Conservation (phyloP, 2,888 invertebrate species). For the Drosophila pullipes region DNA sequence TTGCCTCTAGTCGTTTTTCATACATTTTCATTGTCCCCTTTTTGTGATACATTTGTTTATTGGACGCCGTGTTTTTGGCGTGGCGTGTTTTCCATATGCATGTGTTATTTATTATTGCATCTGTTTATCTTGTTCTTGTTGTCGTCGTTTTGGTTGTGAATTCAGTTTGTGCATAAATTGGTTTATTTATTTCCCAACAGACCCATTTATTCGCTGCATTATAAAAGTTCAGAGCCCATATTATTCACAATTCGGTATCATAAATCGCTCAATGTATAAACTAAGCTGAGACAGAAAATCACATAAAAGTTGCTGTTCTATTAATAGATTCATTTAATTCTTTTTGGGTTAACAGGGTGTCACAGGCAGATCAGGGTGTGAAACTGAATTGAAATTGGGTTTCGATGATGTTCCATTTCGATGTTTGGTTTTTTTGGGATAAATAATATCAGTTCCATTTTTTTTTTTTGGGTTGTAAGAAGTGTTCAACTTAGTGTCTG, state of each 20-base stretch:
- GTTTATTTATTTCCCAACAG: constrained; percentile 32
- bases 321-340: not conserved
- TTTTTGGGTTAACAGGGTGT: not conserved
- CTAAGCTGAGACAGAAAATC: not conserved
- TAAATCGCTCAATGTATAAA: not conserved
- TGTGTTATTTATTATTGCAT: constrained; percentile 24
- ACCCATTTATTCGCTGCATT: constrained; percentile 17
- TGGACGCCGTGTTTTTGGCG: constrained; percentile 10
- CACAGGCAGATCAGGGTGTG: not conserved
- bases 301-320: not conserved
- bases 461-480: not conserved
- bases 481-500: not conserved
- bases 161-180: constrained; percentile 47
- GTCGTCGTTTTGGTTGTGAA: constrained; percentile 32
- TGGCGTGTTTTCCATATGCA: constrained; percentile 40
- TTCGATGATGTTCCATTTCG: not conserved
- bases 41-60: constrained; percentile 48
- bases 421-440: not conserved
- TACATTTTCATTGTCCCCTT: constrained; percentile 37
- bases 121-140: not conserved
- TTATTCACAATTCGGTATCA: not conserved
- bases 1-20: constrained; percentile 28
- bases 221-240: not conserved
- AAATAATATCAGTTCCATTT: not conserved
- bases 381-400: not conserved